Evolutionary conservation across 2,888 invertebrate species (phyloP).

Genomic region (Drosophila hamatofila): DNA sequence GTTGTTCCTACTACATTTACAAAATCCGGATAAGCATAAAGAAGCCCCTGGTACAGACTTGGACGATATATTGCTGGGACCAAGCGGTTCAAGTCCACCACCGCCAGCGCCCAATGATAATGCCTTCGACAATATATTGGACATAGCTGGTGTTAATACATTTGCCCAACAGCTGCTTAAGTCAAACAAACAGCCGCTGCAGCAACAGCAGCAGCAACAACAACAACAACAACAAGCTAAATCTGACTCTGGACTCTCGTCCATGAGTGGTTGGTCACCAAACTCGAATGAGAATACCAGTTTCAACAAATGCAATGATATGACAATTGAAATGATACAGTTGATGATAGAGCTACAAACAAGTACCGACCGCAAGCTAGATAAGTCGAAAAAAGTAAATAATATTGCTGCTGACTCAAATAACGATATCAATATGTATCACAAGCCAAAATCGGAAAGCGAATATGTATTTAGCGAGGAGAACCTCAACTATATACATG

Average conservation of each 20-base stretch:
- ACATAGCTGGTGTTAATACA: slow-evolving; percentile 16
- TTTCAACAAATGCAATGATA: slow-evolving; percentile 49
- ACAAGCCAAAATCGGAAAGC: slow-evolving; percentile 12
- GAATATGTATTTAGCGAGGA: slow-evolving; percentile 83
- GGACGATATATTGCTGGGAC: slow-evolving; percentile 72
- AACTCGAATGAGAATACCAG: slow-evolving; percentile 86
- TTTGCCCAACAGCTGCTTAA: neutral
- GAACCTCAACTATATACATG: slow-evolving; percentile 84
- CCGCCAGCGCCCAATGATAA: slow-evolving; percentile 92
- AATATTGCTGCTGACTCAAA: slow-evolving; percentile 5
- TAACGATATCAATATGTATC: slow-evolving; percentile 2
- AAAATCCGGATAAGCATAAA: slow-evolving; percentile 83
- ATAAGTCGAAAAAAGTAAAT: slow-evolving; percentile 1
- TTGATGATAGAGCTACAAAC: slow-evolving; percentile 31
- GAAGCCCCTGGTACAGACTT: slow-evolving; percentile 48
- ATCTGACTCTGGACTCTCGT: slow-evolving; percentile 94
- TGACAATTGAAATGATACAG: slow-evolving; percentile 51
- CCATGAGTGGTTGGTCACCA: slow-evolving; percentile 94
- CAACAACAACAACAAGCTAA: slow-evolving; percentile 86
- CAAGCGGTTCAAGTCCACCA: slow-evolving; percentile 89
- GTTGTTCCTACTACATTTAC: slow-evolving; percentile 84
- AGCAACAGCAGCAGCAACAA: slow-evolving; percentile 48
- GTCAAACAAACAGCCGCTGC: slow-evolving; percentile 13
- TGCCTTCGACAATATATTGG: slow-evolving; percentile 52
- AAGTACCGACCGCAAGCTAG: neutral